Base-by-base conservation (phyloP, 2,888 invertebrate species). In the Idaea biselata region DNA sequence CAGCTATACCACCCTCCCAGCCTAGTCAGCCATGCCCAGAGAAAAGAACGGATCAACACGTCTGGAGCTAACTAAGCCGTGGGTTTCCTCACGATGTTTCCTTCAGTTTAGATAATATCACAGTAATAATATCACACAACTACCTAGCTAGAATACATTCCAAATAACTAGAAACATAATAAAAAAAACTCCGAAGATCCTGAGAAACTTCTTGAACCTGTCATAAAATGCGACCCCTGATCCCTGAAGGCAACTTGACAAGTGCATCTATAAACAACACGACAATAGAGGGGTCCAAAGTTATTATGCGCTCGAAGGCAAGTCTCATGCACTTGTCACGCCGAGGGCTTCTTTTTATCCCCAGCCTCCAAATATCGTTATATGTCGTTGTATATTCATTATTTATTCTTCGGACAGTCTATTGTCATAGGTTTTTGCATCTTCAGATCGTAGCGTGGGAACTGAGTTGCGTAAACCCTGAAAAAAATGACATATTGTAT, bases 401-500 rank as follows among this genome's bases (percentile, higher is more conserved):
- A 73, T 79, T 73, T 76, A 80, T 82, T 81, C 71, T 79, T 72
- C 72, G 58, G 69, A 62, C 64, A 70, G 68, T 66, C 72, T 70
- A 75, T 84, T 78, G 79, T 79, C 67, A 57, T 70, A 66, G 71
- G 76, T 83, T 86, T 83, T 87, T 87, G 86, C 85, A 78, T 82
- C 82, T 79, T 79, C 78, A 73, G 71, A 70, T 68, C 85, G 86
- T 88, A 86, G 77, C 85, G 86, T 88, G 87, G 77, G 83, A 87
- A 70, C 73, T 63, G 62, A 61, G 63, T 69, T 73, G 78, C 67
- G 68, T 68, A 68, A 76, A 71, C 63, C 68, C 78, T 78, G 75
- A 72, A 83, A 82, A 81, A 77, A 65, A 68, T 68, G 68, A 67
- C 72, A 73, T 70, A 69, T 72, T 59, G 55, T 17, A 55, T 55